Conservation (phyloP, 2,888 invertebrate genomes). For the Euphydryas editha region DNA sequence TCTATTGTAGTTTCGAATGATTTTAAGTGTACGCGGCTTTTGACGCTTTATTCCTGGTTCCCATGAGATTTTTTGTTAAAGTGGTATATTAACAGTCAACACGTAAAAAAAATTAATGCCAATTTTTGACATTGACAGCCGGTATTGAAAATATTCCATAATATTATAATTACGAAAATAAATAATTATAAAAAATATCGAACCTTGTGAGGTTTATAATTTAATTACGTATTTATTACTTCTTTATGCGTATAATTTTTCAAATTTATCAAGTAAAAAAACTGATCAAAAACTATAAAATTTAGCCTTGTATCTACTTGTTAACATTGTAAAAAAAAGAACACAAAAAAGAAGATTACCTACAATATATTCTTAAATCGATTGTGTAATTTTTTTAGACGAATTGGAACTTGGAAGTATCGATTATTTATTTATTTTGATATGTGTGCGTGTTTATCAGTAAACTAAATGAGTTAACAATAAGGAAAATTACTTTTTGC, state of each 20-base stretch:
- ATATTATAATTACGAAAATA: background rate
- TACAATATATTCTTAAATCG: background rate
- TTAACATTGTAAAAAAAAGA: background rate
- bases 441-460: constrained; percentile 13
- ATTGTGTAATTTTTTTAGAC: constrained; percentile 1
- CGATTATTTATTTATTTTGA: constrained; percentile 18
- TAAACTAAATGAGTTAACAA: constrained; percentile 26
- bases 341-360: background rate
- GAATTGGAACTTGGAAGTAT: background rate
- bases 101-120: background rate
- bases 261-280: constrained; percentile 3
- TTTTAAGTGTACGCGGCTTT: constrained; percentile 61
- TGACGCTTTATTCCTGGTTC: constrained; percentile 65
- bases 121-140: background rate
- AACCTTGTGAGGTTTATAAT: background rate
- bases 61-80: constrained; percentile 58
- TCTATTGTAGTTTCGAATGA: constrained; percentile 61
- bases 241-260: background rate
- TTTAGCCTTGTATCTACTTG: background rate
- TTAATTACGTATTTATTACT: background rate
- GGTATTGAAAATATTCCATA: background rate
- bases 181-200: background rate
- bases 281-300: background rate
- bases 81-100: background rate
- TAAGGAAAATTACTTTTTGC: constrained; percentile 33